Base-by-base conservation (phyloP, 2,888 invertebrate genomes). In the Hartigia nigra region DNA sequence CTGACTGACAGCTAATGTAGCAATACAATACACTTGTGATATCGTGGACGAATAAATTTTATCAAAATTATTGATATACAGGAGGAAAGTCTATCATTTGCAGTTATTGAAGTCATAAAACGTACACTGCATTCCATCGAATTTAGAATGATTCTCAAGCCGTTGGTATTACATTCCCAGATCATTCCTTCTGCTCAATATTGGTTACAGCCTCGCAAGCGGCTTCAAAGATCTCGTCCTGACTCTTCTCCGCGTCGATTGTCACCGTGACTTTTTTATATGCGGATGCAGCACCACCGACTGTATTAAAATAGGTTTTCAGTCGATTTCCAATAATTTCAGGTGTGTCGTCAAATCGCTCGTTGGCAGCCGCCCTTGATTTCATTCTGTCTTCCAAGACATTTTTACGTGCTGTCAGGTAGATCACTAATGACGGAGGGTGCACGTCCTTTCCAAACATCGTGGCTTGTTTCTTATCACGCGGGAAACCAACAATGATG, bases 401-500 rank as follows among this genome's bases (percentile, higher is more conserved):
- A 12, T 82, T 14, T 84, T 81, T 31, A 81, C 79, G 12, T 80
- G 85, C 87, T 39, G 81, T 76, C 35, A 89, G 78, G 75, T 85
- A 84, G 9, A 89, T 32, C 9, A 87, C 84, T 31, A 88, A 79
- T 74, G 87, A 81, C 0, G 86, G 86, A 0, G 79, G 77, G 9
- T 82, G 79, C 3, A 89, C 76, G 5, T 87, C 79, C 14, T 34
- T 82, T 5, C 85, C 80, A 31, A 89, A 88, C 3, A 85, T 39
- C 32, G 75, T 79, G 32, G 84, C 84, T 82, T 88, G 88, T 34
- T 78, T 81, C 74, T 78, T 85, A 14, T 84, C 82, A 31, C 86
- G 78, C 4, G 87, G 86, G 77, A 88, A 88, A 32, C 86, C 87
- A 37, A 86, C 81, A 31, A 89, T 34, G 55, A 88, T 72, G 76